Evolutionary conservation across 2,113 vertebrate species (phyloP), one percentile per base, ranked within the genome.

Genomic region (Hemiprocne comata): DNA sequence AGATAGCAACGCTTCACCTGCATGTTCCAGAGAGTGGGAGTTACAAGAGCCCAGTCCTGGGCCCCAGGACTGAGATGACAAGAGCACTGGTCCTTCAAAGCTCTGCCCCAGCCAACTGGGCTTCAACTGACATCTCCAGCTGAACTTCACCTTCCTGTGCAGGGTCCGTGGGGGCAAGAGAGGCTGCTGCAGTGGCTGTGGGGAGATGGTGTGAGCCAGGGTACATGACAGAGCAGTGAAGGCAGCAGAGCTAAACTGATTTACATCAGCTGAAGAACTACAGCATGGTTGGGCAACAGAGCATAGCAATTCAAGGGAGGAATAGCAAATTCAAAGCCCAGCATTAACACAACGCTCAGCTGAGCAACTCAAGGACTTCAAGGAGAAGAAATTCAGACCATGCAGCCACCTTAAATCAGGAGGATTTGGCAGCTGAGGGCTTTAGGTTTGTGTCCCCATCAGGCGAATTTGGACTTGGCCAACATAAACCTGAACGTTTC

Each of bases 1-100:
- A 10, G 33, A 54, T 31, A 58, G 54, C 71, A 83, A 11, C 1
- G 3, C 3, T 55, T 78, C 48, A 34, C 38, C 13, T 6, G 10
- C 19, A 34, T 24, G 2, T 10, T 72, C 40, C 33, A 53, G 29
- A 67, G 31, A 24, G 10, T 11, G 14, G 36, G 23, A 71, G 29
- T 38, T 11, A 12, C 0, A 0, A 65, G 19, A 26, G 1, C 6
- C 40, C 7, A 31, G 54, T 10, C 23, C 31, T 1, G 40, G 3
- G 72, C 28, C 29, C 60, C 33, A 54, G 31, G 40, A 61, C 4
- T 0, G 0, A 65, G 19, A 34, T 7, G 42, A 67, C 40, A 70
- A 44, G 33, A 76, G 44, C 34, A 44, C 9, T 0, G 0, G 17
- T 73, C n/a, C 50, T 33, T 46, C 0, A 0, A 61, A 40, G 51